Conservation (phyloP, 2,888 invertebrate genomes). For the Dryococelus australis region DNA sequence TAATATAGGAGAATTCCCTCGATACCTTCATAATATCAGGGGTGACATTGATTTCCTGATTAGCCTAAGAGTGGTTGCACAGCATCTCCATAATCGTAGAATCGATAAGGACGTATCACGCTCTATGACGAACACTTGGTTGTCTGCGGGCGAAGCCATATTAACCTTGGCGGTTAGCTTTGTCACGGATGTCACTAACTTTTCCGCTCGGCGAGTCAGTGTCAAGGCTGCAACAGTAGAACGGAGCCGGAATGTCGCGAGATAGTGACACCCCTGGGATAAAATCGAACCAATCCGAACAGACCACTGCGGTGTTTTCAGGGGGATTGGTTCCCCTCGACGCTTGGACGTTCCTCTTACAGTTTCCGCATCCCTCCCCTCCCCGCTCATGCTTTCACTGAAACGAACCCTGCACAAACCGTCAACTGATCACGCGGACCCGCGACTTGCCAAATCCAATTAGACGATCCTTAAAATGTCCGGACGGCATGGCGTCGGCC, state of each 20-base stretch:
- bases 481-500: background rate
- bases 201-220: too few species aligned
- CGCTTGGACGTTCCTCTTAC: background rate
- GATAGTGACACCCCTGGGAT: background rate
- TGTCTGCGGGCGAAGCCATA: too few species aligned
- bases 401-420: background rate
- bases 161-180: too few species aligned
- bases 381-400: background rate
- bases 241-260: background rate
- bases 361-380: background rate
- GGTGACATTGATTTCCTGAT: too few species aligned
- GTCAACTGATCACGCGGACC: background rate
- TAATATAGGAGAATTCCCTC: too few species aligned
- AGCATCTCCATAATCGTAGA: too few species aligned
- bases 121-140: too few species aligned
- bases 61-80: too few species aligned
- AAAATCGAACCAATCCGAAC: background rate
- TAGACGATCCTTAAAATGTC: background rate
- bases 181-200: too few species aligned
- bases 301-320: background rate
- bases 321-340: background rate
- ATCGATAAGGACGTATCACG: too few species aligned
- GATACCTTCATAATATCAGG: too few species aligned
- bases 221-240: background rate
- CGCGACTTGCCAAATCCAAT: conserved; percentile 4